Conservation (phyloP, 2,113 vertebrate genomes). For the Haliaeetus leucogaster region DNA sequence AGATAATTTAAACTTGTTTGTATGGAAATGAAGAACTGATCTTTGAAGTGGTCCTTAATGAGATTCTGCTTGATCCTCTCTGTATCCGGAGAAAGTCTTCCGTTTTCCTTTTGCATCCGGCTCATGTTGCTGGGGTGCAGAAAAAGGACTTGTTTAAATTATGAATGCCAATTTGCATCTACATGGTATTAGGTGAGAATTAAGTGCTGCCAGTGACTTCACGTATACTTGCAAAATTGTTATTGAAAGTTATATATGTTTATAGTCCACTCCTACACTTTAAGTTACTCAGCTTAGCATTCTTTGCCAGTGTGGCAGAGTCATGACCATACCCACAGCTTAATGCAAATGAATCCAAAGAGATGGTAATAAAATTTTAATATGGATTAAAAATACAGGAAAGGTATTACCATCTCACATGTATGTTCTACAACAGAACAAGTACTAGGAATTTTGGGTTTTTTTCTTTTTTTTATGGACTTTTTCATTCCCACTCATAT, state of each 20-base stretch:
- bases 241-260: not conserved
- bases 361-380: not conserved
- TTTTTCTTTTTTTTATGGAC: not conserved
- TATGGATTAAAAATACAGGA: not conserved
- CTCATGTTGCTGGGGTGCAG: slow-evolving; percentile 56
- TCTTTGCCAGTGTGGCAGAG: not conserved
- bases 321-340: not conserved
- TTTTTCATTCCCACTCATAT: not conserved
- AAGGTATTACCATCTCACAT: not conserved
- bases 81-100: slow-evolving; percentile 72
- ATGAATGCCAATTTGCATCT: slow-evolving; percentile 70
- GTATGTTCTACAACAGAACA: not conserved
- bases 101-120: slow-evolving; percentile 59
- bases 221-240: not conserved
- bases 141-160: slow-evolving; percentile 69
- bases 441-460: not conserved
- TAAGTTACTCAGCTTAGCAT: not conserved
- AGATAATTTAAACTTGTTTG: slow-evolving; percentile 83
- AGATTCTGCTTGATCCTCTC: slow-evolving; percentile 78
- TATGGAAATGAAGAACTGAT: slow-evolving; percentile 80
- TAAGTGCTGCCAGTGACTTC: not conserved
- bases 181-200: slow-evolving; percentile 8
- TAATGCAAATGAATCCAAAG: not conserved
- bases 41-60: slow-evolving; percentile 82
- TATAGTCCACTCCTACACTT: not conserved